These are phyloP conservation scores for Pomatostomus ruficeps DNA, from an alignment of 2,113 vertebrate species.

Conservation along the genomic window DNA sequence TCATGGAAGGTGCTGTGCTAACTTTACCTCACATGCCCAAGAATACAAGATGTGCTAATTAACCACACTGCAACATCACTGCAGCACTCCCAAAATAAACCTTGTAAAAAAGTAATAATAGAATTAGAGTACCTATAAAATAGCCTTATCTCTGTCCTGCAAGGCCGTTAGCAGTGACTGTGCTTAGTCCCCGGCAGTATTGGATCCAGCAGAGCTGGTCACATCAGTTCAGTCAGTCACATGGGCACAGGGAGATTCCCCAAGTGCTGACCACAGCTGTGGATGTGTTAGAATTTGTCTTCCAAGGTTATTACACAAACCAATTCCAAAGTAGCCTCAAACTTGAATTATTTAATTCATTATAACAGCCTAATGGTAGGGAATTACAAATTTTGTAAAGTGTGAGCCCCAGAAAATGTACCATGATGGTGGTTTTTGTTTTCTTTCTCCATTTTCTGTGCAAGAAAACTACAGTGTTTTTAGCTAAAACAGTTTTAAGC, in stretches of 20 bases:
- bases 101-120: not conserved
- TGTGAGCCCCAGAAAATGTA: not conserved
- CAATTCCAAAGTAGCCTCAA: not conserved
- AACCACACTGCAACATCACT: not conserved
- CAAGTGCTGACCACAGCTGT: not conserved
- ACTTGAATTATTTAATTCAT: not conserved
- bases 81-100: not conserved
- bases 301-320: not conserved
- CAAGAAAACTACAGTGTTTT: not conserved
- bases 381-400: not conserved
- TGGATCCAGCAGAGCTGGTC: not conserved
- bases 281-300: not conserved
- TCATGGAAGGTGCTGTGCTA: not conserved
- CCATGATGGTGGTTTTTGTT: not conserved
- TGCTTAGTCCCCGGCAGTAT: not conserved
- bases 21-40: not conserved
- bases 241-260: not conserved
- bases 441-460: not conserved
- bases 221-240: not conserved
- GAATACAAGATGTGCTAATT: not conserved
- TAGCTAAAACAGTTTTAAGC: not conserved
- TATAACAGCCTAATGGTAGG: not conserved
- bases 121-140: not conserved
- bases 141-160: not conserved
- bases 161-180: not conserved